Base-by-base conservation (phyloP, 2,888 invertebrate genomes). In the Anagyrus pseudococci region DNA sequence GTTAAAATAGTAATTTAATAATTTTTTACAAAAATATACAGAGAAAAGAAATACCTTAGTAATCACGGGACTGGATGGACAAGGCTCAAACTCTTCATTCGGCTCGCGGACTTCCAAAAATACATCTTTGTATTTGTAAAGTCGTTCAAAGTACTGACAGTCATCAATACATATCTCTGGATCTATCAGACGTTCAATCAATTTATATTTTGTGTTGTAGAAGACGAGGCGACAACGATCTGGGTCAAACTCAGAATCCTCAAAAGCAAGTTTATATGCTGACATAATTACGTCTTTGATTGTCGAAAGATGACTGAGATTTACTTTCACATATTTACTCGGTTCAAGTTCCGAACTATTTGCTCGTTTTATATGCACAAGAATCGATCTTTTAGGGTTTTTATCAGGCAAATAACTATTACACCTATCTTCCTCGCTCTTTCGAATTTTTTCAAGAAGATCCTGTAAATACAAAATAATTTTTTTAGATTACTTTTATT, bases 171-270 rank as follows among this genome's bases (percentile, higher is more conserved):
- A 6, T 33, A 25, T 4, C 79, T 87, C 86, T 81, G 81, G 1
- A 66, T 90, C 89, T 72, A 88, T 89, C 60, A 89, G 90, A 65
- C 85, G 84, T 66, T 89, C 86, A 25, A 92, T 86, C 10, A 66
- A 10, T 67, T 89, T 89, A 62, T 84, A 83, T 48, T 82, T 79
- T 58, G 85, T 85, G 72, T 91, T 87, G 73, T 89, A 93, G 58
- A 85, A 85, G 20, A 92, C 91, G 25, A 93, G 81, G 4, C 92
- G 86, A 72, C 89, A 90, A 67, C 88, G 86, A 54, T 87, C 85
- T n/a, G 87, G 70, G 2, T 87, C 84, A 1, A 88, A 15, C n/a
- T n/a, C n/a, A n/a, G n/a, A n/a, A n/a, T n/a, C n/a, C n/a, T n/a
- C n/a, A n/a, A n/a, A n/a, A n/a, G n/a, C n/a, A n/a, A n/a, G n/a